Base-by-base conservation (phyloP, 2,888 invertebrate species). In the Athalia circularis region DNA sequence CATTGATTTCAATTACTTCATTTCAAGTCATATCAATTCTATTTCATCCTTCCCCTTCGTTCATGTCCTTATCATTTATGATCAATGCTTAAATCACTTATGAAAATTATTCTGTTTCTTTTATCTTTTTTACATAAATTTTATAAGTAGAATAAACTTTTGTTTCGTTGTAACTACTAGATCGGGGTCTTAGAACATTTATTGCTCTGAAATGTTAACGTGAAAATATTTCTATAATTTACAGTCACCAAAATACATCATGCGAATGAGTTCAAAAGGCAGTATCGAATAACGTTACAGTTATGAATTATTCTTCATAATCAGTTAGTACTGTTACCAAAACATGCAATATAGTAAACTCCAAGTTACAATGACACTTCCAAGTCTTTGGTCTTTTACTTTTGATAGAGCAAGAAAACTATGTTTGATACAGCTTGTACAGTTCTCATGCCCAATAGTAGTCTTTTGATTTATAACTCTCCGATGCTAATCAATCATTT, bases 31-130 rank as follows among this genome's bases (percentile, higher is more conserved):
- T 13, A 67, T 57, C 47, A 64, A 29, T 74, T 65, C 52, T 29
- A n/a, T 57, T 83, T 82, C 83, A 83, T 83, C 74, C n/a, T 50
- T 13, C 29, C 62, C 62, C 29, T 48, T 3, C 6, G 3, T 29
- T 74, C 52, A 68, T 52, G 50, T 68, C 54, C 52, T 54, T 29
- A 52, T 62, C 43, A 29, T 52, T 72, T 43, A 43, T 50, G 9
- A 3, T 75, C 62, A 62, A 48, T 75, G 29, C 62, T 11, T 8
- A 8, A 45, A 47, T 9, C 50, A 50, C 15, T 15, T 50, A 5
- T n/a, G 8, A 72, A 72, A 54, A 54, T 54, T 13, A 57, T 72
- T 59, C 4, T 59, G 11, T 11, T 9, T 54, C n/a, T 47, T 47
- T 57, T 7, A 29, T 29, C 8, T 54, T 11, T 43, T 43, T 13